Percentiles rank a stretch among this genome's conserved stretches.
Evolutionary conservation across 2,797 vertebrate species (phyloP).

Genomic region (Myoxocephalus aenaeus): DNA sequence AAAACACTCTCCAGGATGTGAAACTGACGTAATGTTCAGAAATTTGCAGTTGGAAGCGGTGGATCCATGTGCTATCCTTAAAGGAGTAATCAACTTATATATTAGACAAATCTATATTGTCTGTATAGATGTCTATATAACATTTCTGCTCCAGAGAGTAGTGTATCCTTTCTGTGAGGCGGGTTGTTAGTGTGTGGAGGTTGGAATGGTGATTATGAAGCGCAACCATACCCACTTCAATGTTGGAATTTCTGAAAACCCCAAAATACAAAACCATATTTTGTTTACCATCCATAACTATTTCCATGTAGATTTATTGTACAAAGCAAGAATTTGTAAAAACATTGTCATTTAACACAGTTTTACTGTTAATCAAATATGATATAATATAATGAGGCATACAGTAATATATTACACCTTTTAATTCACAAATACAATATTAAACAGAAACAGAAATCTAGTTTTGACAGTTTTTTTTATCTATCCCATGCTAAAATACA

Average conservation of each 20-base stretch:
- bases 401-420: background rate
- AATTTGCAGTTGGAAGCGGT: constrained; percentile 15
- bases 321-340: background rate
- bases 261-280: background rate
- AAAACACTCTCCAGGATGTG: background rate
- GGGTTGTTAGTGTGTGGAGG: too few relatives aligned
- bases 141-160: background rate
- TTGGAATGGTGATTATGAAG: background rate
- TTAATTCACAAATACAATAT: background rate
- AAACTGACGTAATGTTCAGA: background rate
- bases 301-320: background rate
- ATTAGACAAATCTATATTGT: too few relatives aligned
- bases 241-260: background rate
- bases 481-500: background rate
- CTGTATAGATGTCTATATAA: background rate
- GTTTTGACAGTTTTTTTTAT: background rate
- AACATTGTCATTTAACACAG: background rate
- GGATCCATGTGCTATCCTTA: constrained; percentile 16
- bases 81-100: constrained; percentile 7
- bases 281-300: background rate
- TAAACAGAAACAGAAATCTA: background rate
- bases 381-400: background rate
- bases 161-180: background rate
- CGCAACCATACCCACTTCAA: background rate
- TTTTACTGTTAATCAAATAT: background rate